These are phyloP conservation scores for Amorpha juglandis DNA, from an alignment of 2,888 invertebrate genomes.

Conservation along the genomic window DNA sequence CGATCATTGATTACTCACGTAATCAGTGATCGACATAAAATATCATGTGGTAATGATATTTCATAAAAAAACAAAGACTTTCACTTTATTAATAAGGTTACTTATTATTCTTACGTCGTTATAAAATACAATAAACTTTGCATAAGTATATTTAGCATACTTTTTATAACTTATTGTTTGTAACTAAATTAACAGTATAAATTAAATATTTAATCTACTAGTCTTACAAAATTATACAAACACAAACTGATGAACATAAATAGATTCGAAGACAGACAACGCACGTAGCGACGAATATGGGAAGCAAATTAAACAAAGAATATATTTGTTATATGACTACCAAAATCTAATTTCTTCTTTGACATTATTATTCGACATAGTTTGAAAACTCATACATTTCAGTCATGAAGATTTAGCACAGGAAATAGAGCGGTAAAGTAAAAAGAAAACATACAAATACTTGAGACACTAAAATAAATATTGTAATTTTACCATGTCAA, in stretches of 20 bases:
- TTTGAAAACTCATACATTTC: neutral
- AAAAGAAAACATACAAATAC: neutral
- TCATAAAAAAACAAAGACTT: too few relatives aligned
- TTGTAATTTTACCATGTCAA: neutral
- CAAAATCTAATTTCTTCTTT: neutral
- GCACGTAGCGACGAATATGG: neutral
- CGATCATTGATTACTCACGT: too few relatives aligned
- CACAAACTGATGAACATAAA: neutral
- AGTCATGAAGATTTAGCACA: constrained; percentile 1
- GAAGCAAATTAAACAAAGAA: too few relatives aligned
- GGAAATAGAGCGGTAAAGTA: neutral
- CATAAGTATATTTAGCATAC: too few relatives aligned
- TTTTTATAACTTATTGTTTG: neutral
- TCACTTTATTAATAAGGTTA: neutral
- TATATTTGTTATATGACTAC: too few relatives aligned
- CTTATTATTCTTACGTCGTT: neutral
- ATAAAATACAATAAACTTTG: neutral
- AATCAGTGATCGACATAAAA: too few relatives aligned
- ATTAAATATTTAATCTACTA: neutral
- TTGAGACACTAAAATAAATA: neutral
- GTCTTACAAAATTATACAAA: neutral
- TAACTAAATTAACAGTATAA: neutral
- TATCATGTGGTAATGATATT: too few relatives aligned
- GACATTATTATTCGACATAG: neutral
- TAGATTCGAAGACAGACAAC: neutral